Conservation (phyloP, 2,888 invertebrate genomes). For the Cephus nigrinus region DNA sequence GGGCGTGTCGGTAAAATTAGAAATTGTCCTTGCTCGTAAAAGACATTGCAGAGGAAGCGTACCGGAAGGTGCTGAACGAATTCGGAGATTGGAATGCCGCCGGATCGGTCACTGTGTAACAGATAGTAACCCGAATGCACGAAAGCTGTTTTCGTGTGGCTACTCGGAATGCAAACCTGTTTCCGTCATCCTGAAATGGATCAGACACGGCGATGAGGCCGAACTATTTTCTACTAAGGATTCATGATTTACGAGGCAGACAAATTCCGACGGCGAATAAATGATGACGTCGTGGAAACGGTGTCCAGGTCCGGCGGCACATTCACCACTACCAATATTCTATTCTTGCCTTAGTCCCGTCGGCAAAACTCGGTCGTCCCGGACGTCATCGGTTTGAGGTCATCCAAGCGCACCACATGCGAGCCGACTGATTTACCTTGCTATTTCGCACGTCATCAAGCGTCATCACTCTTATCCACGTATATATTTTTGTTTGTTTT, state of each 20-base stretch:
- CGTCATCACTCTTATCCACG: background rate
- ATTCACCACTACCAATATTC: background rate
- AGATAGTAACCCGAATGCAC: background rate
- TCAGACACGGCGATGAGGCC: background rate
- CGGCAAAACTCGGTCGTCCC: background rate
- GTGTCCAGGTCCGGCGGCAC: background rate
- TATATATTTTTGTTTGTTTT: background rate
- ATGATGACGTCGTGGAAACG: background rate
- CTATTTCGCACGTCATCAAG: background rate
- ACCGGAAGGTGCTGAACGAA: background rate
- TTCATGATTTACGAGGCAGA: background rate
- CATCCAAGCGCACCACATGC: background rate
- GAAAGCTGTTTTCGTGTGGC: background rate
- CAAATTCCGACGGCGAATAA: background rate
- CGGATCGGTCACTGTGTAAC: background rate
- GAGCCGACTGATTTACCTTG: background rate
- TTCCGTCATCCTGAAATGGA: background rate
- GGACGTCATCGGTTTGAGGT: background rate
- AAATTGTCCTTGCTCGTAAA: background rate
- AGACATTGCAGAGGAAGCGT: background rate
- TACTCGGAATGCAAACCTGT: background rate
- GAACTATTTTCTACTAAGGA: background rate
- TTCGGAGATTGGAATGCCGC: background rate
- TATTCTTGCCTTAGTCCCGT: background rate
- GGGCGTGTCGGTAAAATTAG: background rate